Conservation (phyloP, 2,888 invertebrate genomes). For the Mystacides longicornis region DNA sequence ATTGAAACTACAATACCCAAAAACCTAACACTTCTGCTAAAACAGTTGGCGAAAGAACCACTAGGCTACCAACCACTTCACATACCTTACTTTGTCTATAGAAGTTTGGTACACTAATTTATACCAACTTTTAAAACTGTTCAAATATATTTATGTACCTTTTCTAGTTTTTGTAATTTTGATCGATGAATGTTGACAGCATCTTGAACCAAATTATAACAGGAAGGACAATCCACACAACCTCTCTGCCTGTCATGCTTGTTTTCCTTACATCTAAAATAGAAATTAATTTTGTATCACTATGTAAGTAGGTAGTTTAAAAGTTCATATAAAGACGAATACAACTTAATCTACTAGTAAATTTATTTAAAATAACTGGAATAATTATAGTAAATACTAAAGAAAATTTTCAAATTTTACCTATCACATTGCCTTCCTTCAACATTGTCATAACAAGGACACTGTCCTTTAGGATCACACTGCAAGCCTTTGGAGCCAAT, state of each 20-base stretch:
- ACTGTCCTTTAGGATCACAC: constrained; percentile 82
- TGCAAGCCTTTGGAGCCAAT: constrained; percentile 84
- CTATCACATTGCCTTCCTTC: constrained; percentile 88
- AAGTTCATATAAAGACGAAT: not conserved
- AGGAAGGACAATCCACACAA: constrained; percentile 86
- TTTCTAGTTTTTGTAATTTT: constrained; percentile 67
- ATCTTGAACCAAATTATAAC: constrained; percentile 90
- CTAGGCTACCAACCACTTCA: too few relatives aligned
- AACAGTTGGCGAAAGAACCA: too few relatives aligned
- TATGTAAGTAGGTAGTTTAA: too few relatives aligned
- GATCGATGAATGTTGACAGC: constrained; percentile 70
- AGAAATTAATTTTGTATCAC: not conserved
- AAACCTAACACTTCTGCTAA: too few relatives aligned
- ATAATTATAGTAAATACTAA: not conserved
- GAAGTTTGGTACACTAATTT: too few relatives aligned
- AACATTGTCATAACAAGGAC: constrained; percentile 81
- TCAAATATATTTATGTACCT: constrained; percentile 35
- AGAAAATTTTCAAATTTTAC: constrained; percentile 28
- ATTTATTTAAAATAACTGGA: not conserved
- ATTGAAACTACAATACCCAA: too few relatives aligned
- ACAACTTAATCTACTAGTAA: not conserved
- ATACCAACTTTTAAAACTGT: not conserved
- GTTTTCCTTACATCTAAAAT: constrained; percentile 82
- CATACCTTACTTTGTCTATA: too few relatives aligned
- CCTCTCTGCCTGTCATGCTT: constrained; percentile 86